phyloP scores from a whole-genome alignment of 1,140 invertebrate species.

The Phymastichus coffea region DNA sequence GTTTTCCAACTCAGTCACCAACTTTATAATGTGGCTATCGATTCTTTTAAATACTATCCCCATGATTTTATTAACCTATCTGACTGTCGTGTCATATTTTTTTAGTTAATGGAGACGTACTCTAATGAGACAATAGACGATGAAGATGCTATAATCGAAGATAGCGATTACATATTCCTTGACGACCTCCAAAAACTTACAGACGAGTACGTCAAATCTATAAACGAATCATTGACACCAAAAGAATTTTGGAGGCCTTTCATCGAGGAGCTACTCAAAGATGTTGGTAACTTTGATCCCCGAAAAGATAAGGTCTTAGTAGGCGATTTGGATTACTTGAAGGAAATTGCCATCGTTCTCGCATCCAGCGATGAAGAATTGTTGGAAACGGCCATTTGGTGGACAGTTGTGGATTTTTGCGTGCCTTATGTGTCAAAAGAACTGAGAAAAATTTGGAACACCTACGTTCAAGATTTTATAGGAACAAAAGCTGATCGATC shows the following conservation, averaged over 20 bases:
- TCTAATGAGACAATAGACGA: conserved; percentile 56
- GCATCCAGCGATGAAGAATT: conserved; percentile 55
- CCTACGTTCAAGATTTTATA: conserved; percentile 47
- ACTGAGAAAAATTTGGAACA: conserved; percentile 49
- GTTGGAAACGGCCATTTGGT: conserved; percentile 70
- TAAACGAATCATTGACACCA: conserved; percentile 52
- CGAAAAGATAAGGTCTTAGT: conserved; percentile 60
- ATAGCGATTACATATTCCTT: conserved; percentile 61
- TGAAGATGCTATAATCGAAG: conserved; percentile 54
- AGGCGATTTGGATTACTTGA: conserved; percentile 65
- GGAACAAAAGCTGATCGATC: conserved; percentile 42
- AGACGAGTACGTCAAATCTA: conserved; percentile 55
- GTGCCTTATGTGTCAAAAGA: conserved; percentile 64
- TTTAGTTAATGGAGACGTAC: conserved; percentile 53
- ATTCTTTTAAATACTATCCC: background rate
- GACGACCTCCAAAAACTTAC: conserved; percentile 64
- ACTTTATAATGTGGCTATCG: conserved; percentile 52
- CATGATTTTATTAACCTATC: background rate
- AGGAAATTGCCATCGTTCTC: conserved; percentile 59
- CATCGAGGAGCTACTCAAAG: conserved; percentile 62
- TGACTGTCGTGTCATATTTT: conserved; percentile 9
- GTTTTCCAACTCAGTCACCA: conserved; percentile 55
- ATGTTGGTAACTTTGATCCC: conserved; percentile 40
- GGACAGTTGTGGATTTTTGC: conserved; percentile 65
- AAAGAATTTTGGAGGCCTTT: conserved; percentile 64